Base-by-base conservation (phyloP, 2,888 invertebrate genomes). In the Oligia strigilis region DNA sequence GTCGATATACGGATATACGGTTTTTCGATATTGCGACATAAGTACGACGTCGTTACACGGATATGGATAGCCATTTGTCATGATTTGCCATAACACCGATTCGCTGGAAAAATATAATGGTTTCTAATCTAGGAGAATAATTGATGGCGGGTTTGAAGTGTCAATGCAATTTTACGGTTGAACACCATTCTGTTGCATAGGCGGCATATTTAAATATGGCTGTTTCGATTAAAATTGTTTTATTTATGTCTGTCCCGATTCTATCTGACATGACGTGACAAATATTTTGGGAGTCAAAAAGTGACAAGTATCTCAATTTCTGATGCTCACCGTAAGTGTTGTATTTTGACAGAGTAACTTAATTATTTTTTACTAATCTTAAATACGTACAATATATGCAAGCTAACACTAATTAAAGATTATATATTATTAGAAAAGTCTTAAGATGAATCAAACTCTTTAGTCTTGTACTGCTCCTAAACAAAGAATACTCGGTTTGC, bases 51-150 rank as follows among this genome's bases (percentile, higher is more conserved):
- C 88, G 88, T 83, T 81, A 82, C 75, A 69, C 70, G 83, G 77
- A 80, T 89, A 86, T 89, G 83, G 88, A 82, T 81, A 67, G 74
- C 88, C 84, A 89, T 88, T 89, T 87, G 78, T 88, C 88, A 88
- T 87, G 89, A 89, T 89, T 88, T 88, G 88, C 89, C 82, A 85
- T 86, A 87, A 83, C 86, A 79, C 77, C 78, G 82, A 84, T 82
- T 82, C 79, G 79, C 66, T 75, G 77, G 83, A 70, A 89, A 86
- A 86, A 87, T 85, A 82, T 83, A 88, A 88, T 88, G 77, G 83
- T 72, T 87, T 85, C 85, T 89, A 88, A 87, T 88, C 79, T 87
- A 72, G 29, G 72, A 72, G 67, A 73, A 71, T 89, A 88, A 88
- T 88, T 86, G 79, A 88, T 87, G 78, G 81, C n/a, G 80, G 80